Percentiles rank a stretch among this genome's conserved stretches.
Evolutionary conservation across 2,113 vertebrate genomes (phyloP).

Genomic region (Upupa epops): DNA sequence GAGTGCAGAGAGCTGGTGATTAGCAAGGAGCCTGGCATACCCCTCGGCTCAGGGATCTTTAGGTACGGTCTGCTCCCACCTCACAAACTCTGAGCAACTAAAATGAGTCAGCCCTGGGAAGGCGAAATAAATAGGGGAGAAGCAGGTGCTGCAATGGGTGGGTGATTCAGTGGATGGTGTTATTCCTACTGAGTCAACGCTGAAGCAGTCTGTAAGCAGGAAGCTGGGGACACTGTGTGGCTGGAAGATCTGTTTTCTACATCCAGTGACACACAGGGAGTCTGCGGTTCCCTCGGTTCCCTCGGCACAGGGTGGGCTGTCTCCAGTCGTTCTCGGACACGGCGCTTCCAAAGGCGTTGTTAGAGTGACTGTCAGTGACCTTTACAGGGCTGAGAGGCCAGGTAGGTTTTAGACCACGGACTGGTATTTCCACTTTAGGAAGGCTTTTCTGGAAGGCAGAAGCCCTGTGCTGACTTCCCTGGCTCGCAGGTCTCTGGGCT

Average conservation of each 20-base stretch:
- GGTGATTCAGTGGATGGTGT: slow-evolving; percentile 65
- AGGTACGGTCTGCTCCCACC: not conserved
- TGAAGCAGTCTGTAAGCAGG: slow-evolving; percentile 50
- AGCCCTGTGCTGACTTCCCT: not conserved
- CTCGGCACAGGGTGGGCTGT: not conserved
- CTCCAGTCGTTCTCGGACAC: not conserved
- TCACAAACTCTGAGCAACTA: not conserved
- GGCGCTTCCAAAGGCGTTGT: not conserved
- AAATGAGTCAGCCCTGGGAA: slow-evolving; percentile 38
- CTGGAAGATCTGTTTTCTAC: slow-evolving; percentile 38
- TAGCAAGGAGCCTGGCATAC: not conserved
- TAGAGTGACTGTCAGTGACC: not conserved
- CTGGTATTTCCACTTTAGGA: not conserved
- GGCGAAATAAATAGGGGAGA: slow-evolving; percentile 13
- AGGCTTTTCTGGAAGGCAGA: not conserved
- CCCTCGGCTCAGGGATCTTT: not conserved
- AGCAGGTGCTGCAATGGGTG: slow-evolving; percentile 57
- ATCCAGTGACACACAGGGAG: slow-evolving; percentile 29
- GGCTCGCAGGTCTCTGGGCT: not conserved
- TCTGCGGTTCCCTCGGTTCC: not conserved
- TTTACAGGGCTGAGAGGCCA: not conserved
- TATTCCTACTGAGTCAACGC: slow-evolving; percentile 63
- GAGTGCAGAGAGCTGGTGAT: not conserved
- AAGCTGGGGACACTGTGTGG: slow-evolving; percentile 23
- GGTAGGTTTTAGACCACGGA: not conserved